These are phyloP conservation scores for Lethrus apterus DNA, from an alignment of 1,140 invertebrate genomes.

Conservation along the genomic window DNA sequence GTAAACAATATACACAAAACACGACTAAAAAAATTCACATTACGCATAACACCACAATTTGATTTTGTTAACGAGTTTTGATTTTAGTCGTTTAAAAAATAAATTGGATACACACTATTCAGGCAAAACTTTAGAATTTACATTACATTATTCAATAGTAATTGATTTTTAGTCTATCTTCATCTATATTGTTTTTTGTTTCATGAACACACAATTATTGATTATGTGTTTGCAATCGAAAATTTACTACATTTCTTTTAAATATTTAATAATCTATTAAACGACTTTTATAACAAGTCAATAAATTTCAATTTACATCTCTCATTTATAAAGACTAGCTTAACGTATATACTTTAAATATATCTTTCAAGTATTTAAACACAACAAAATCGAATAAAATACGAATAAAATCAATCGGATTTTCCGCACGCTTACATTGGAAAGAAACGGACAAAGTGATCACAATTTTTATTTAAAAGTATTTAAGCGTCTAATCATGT, in stretches of 20 bases:
- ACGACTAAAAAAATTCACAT: slow-evolving; percentile 2
- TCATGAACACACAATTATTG: slow-evolving; percentile 10
- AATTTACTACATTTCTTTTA: not conserved
- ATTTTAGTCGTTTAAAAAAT: slow-evolving; percentile 17
- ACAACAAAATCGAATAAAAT: slow-evolving; percentile 17
- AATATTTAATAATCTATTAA: slow-evolving; percentile 3
- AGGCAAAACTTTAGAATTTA: slow-evolving; percentile 35
- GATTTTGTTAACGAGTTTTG: slow-evolving; percentile 6
- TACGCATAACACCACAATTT: slow-evolving; percentile 5
- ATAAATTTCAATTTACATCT: slow-evolving; percentile 20
- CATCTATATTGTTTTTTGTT: slow-evolving; percentile 16
- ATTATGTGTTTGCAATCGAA: not conserved
- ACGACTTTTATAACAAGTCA: slow-evolving; percentile 27
- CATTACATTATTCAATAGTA: slow-evolving; percentile 19
- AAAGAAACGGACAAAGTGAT: too few species aligned
- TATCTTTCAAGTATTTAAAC: slow-evolving; percentile 18
- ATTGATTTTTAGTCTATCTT: slow-evolving; percentile 16
- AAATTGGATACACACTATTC: slow-evolving; percentile 9
- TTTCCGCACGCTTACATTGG: too few species aligned
- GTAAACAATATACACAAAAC: slow-evolving; percentile 5
- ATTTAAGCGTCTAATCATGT: too few species aligned
- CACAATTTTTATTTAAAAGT: too few species aligned
- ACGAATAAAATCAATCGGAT: slow-evolving; percentile 20
- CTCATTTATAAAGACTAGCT: slow-evolving; percentile 25
- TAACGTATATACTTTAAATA: slow-evolving; percentile 14